Evolutionary conservation across 1,140 invertebrate species (phyloP), one percentile per base, ranked within the genome.

Genomic region (Drosophila truncata): DNA sequence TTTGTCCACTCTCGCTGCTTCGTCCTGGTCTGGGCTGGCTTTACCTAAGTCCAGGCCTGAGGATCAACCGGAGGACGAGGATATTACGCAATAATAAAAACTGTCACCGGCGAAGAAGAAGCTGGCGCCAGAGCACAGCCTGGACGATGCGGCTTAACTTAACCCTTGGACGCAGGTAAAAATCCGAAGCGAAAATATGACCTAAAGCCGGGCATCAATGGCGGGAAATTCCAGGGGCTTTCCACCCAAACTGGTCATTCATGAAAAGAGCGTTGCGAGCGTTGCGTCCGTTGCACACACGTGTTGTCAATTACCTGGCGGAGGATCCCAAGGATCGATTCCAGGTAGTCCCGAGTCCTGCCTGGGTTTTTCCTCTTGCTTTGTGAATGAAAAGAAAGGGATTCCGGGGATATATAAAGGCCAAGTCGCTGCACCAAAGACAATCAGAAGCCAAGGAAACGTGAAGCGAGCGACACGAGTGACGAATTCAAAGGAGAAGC

Each of bases 71-170:
- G 23, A n/a, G 23, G 27, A 20, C 47, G 23, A n/a, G 23, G 27
- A 20, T 50, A 86, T 82, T 87, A 87, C 79, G 79, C 83, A 82
- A 86, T 25, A 76, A 86, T 72, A 78, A 86, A 82, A 81, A 81
- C 58, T 83, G 81, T 80, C 70, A 80, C 47, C 63, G 23, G 58
- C 10, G 20, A 1, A 18, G 20, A 1, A 18, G 25, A 16, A 23
- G 18, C 52, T n/a, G 50, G 33, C 59, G 52, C 23, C 62, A 47
- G 20, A 31, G 27, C 11, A 9, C 3, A 5, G 29, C 18, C 14
- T 0, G 31, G 33, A 35, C 3, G 31, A 5, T 5, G 11, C 5
- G 8, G 33, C 20, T 55, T 25, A 37, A 14, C 52, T 25, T 16
- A 20, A 58, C 46, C n/a, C 59, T 29, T 25, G 4, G 2, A 25